A percentile compares a stretch with the other conserved stretches of the same genome.
phyloP scores from a whole-genome alignment of 2,113 vertebrate genomes.

The Poeciliopsis turrubarensis region DNA sequence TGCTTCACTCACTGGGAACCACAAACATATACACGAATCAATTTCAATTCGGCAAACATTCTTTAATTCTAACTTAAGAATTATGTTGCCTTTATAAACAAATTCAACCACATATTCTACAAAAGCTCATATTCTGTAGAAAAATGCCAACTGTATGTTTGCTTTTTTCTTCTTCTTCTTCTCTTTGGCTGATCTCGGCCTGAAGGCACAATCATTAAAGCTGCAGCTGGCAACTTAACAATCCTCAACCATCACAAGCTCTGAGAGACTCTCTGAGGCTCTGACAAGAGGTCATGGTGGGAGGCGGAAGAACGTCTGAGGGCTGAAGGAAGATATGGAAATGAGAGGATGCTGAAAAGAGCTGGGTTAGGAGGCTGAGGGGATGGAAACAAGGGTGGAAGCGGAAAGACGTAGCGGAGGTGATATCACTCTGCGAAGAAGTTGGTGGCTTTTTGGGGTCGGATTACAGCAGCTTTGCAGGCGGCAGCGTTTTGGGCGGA shows the following conservation, averaged over 20 bases:
- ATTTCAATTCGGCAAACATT: background rate
- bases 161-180: conserved; percentile 23
- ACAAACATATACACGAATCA: background rate
- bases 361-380: conserved; percentile 9
- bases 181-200: conserved; percentile 51
- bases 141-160: conserved; percentile 57
- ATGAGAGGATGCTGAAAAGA: conserved; percentile 25
- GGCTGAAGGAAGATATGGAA: conserved; percentile 12
- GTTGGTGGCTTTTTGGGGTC: conserved; percentile 44
- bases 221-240: conserved; percentile 67
- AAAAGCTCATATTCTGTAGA: conserved; percentile 31
- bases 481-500: conserved; percentile 41
- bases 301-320: conserved; percentile 9
- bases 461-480: conserved; percentile 68
- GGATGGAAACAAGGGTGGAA: conserved; percentile 26
- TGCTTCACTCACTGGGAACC: background rate
- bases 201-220: conserved; percentile 78
- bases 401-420: conserved; percentile 11
- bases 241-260: conserved; percentile 55
- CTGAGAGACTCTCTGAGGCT: conserved; percentile 52
- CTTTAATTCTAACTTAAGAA: background rate
- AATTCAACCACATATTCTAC: conserved; percentile 21
- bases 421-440: conserved; percentile 40
- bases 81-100: conserved; percentile 13
- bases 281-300: conserved; percentile 55